Conservation (phyloP, 2,113 vertebrate species). For the Colius striatus region DNA sequence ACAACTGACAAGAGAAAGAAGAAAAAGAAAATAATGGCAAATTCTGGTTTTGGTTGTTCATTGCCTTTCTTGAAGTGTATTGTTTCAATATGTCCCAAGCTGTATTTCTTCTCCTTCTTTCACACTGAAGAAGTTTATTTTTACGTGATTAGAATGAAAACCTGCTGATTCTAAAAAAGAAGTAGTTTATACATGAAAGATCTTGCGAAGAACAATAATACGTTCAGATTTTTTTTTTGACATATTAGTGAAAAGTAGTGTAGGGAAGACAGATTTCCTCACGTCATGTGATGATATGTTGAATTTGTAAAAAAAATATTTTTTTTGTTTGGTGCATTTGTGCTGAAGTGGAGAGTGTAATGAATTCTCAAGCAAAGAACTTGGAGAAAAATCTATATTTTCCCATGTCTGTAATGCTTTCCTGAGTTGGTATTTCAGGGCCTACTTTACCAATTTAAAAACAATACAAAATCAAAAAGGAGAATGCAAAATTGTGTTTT, state of each 20-base stretch:
- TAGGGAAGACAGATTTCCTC: background rate
- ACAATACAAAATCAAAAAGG: background rate
- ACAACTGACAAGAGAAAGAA: background rate
- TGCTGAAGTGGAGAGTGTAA: background rate
- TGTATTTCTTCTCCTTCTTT: background rate
- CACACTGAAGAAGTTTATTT: background rate
- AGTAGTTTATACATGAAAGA: background rate
- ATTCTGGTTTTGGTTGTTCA: background rate
- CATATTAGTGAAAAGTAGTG: background rate
- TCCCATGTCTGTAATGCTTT: background rate
- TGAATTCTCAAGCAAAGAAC: background rate
- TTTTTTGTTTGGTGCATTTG: background rate
- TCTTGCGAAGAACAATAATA: background rate
- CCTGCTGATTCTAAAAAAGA: background rate
- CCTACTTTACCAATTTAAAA: background rate
- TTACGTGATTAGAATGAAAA: background rate
- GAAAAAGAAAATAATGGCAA: no score
- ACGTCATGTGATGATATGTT: background rate
- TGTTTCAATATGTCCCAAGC: background rate
- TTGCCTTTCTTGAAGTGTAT: background rate
- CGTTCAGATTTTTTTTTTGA: background rate
- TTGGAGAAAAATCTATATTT: background rate
- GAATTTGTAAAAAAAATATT: background rate
- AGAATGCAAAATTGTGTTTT: background rate
- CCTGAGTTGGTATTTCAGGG: background rate